These are phyloP conservation scores for Typhlomys cinereus DNA, from an alignment of 2,113 vertebrate species.

Conservation along the genomic window DNA sequence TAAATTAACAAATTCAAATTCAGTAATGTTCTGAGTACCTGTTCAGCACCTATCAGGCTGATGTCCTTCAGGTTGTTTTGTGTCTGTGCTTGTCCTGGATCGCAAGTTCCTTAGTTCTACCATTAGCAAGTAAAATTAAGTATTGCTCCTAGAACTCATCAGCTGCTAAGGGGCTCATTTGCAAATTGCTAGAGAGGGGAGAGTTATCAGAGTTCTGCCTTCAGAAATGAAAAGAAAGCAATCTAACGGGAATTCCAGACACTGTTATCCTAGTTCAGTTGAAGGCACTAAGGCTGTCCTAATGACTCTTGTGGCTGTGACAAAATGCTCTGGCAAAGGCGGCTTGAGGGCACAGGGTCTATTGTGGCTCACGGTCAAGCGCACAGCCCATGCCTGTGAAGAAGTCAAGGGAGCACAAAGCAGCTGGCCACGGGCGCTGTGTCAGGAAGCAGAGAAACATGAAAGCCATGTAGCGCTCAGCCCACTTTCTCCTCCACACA, in stretches of 20 bases:
- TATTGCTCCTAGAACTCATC: neutral
- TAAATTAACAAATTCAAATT: neutral
- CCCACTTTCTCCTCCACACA: too few relatives aligned
- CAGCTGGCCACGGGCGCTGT: too few relatives aligned
- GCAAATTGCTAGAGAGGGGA: neutral
- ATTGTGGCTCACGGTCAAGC: too few relatives aligned
- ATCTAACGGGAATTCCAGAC: conserved; percentile 16
- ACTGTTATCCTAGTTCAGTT: conserved; percentile 35
- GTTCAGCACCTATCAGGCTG: neutral
- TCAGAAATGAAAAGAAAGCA: conserved; percentile 43
- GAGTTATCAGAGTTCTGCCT: neutral
- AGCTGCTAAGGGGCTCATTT: neutral
- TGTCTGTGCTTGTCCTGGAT: neutral
- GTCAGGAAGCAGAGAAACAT: too few relatives aligned
- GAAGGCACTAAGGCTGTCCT: neutral
- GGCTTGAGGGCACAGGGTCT: too few relatives aligned
- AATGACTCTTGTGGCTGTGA: too few relatives aligned
- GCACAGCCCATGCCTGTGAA: too few relatives aligned
- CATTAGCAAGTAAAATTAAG: neutral
- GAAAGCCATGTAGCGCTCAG: too few relatives aligned
- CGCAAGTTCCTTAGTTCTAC: neutral
- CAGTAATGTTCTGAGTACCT: neutral
- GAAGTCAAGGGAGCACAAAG: too few relatives aligned
- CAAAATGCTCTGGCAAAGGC: too few relatives aligned
- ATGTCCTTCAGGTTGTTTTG: neutral